Base-by-base conservation (phyloP, 1,140 invertebrate species). In the Ceratina australensis region DNA sequence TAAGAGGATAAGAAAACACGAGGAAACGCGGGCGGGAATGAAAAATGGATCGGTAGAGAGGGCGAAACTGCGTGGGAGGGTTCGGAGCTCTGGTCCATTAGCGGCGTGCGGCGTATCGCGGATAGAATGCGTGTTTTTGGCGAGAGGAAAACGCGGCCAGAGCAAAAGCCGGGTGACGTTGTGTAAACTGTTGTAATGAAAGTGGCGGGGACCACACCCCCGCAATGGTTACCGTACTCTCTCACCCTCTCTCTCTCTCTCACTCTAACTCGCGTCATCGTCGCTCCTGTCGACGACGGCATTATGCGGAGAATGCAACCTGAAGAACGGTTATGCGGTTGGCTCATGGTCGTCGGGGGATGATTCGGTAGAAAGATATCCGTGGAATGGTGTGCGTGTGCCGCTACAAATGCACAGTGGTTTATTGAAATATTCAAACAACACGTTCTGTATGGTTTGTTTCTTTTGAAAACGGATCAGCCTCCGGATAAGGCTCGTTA, bases 271-370 rank as follows among this genome's bases (percentile, higher is more conserved):
- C 33, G 33, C 33, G 33, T 42, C 33, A 42, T 42, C 33, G 18
- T 67, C 73, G 79, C 61, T 78, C 59, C 74, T 71, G 71, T 79
- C 76, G 59, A 57, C 71, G 74, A 50, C 56, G 22, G 73, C 71
- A 85, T 78, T 83, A 87, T 76, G 66, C 68, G 50, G 61, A 28
- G 79, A 85, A 87, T 83, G 84, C 82, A 82, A 81, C 77, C 78
- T 26, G 59, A 69, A 52, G 72, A 78, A 76, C 74, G 82, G 79
- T 87, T 80, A 80, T 66, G 86, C 74, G 78, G 79, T 78, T 60
- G 56, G 47, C 28, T 75, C 66, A 20, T 69, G 60, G 74, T 59
- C 54, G 42, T 52, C 33, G 33, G 13, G 28, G 42, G 59, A 42
- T 57, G 66, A 77, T 61, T 57, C 66, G 33, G 18, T 52, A n/a